Percentiles rank a stretch among this genome's conserved stretches.
Evolutionary conservation across 2,888 invertebrate genomes (phyloP).

Genomic region (Mycalesis mineus): DNA sequence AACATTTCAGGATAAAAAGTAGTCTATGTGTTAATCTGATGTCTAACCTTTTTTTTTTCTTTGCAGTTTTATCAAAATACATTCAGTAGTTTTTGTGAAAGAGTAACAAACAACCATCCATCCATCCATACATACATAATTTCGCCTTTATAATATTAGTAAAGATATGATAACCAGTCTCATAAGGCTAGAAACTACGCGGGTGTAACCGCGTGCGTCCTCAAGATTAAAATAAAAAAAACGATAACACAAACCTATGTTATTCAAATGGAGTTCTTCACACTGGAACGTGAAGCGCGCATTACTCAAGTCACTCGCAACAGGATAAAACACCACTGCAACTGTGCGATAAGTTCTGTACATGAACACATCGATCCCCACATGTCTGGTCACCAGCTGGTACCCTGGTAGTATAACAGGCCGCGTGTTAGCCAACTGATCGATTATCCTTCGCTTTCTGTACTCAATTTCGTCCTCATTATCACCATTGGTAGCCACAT

Average conservation of each 20-base stretch:
- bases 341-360: constrained; percentile 70
- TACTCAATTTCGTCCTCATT: constrained; percentile 60
- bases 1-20: too few relatives aligned
- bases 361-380: constrained; percentile 68
- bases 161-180: too few relatives aligned
- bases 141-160: too few relatives aligned
- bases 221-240: not conserved
- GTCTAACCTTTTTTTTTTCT: too few relatives aligned
- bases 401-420: constrained; percentile 64
- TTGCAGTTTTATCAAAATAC: too few relatives aligned
- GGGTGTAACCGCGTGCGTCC: too few relatives aligned
- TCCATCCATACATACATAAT: too few relatives aligned
- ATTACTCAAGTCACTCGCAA: constrained; percentile 61
- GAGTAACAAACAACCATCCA: too few relatives aligned
- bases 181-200: too few relatives aligned
- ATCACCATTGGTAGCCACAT: constrained; percentile 52
- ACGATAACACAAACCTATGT: constrained; percentile 66
- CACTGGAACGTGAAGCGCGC: constrained; percentile 71
- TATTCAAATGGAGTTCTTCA: constrained; percentile 71
- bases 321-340: constrained; percentile 64
- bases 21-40: too few relatives aligned
- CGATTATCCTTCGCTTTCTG: constrained; percentile 60
- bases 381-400: constrained; percentile 65
- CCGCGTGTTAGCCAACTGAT: constrained; percentile 59
- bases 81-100: too few relatives aligned